Percentiles rank a stretch among this genome's conserved stretches.
phyloP scores from a whole-genome alignment of 2,797 vertebrate species.

The Melanotaenia pygmaea region DNA sequence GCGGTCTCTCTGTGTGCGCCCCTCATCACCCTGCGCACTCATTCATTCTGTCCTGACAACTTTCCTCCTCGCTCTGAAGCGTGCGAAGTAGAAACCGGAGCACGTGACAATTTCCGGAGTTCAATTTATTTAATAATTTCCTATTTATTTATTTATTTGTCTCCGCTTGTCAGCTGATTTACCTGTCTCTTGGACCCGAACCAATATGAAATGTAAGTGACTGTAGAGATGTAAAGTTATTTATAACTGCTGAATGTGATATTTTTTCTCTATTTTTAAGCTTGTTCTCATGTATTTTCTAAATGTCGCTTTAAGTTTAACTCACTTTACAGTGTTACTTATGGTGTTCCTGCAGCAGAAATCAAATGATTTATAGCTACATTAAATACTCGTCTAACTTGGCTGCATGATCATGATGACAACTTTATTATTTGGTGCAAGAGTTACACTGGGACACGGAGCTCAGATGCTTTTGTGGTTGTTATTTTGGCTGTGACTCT shows the following conservation, averaged over 20 bases:
- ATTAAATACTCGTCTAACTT: not conserved
- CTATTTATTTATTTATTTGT: constrained; percentile 70
- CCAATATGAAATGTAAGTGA: constrained; percentile 88
- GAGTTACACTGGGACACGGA: constrained; percentile 34
- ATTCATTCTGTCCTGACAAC: constrained; percentile 76
- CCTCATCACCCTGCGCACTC: constrained; percentile 68
- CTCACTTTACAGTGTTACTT: not conserved
- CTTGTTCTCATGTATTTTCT: not conserved
- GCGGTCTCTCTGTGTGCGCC: constrained; percentile 34
- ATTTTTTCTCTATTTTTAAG: not conserved
- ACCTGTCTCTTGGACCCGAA: constrained; percentile 69
- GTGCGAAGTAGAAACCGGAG: constrained; percentile 74
- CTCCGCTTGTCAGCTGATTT: constrained; percentile 57
- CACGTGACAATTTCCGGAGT: constrained; percentile 85
- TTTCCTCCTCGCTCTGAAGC: constrained; percentile 69
- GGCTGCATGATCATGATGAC: constrained; percentile 1
- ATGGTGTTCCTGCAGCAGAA: not conserved
- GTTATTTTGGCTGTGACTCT: constrained; percentile 70
- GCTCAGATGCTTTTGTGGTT: constrained; percentile 58
- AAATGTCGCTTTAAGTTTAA: not conserved
- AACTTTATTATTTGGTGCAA: constrained; percentile 25
- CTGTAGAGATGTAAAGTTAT: constrained; percentile 21
- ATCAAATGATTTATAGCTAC: not conserved
- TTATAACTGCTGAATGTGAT: constrained; percentile 10
- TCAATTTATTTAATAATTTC: constrained; percentile 77